Evolutionary conservation across 2,797 vertebrate species (phyloP), one percentile per base, ranked within the genome.

Genomic region (Apodemus agrarius): DNA sequence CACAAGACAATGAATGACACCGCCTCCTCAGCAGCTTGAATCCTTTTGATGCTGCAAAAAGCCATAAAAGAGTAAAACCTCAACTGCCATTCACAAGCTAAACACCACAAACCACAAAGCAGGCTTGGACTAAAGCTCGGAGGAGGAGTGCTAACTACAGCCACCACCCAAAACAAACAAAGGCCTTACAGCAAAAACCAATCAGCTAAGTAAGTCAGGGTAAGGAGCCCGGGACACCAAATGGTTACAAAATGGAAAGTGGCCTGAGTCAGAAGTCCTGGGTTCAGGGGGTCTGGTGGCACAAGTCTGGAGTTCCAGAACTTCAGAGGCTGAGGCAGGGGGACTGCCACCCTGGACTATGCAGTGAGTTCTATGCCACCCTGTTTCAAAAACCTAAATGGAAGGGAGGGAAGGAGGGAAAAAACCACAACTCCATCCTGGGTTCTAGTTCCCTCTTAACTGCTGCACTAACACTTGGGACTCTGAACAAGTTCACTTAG

Each of bases 41-140:
- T 69, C 2, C 13, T 31, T 87, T 85, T 79, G 49, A 26, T 22
- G 26, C 10, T 75, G 4, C 81, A 90, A 75, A 75, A 79, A 89
- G 22, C 57, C 57, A 34, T 52, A 24, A 61, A 85, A 83, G 67
- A 82, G 72, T 52, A 76, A 87, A 75, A n/a, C 13, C 63, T 52
- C 74, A 91, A 72, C 49, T 95, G 89, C 83, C 74, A 46, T 26
- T 76, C 86, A 96, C 21, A 83, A 95, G 78, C 16, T 69, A 91
- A 37, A 65, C 31, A 75, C 54, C 80, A 59, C 72, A 86, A 92
- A 72, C 90, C 93, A 65, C 87, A 93, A 81, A 92, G 34, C 69
- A 14, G 91, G 65, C 22, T 11, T 0, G 17, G 26, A 22, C 31
- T 57, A 31, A 22, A 88, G 37, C 16, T 76, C 26, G 61, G 72